These are phyloP conservation scores for Trogon surrucura DNA, from an alignment of 2,113 vertebrate species.

Conservation along the genomic window DNA sequence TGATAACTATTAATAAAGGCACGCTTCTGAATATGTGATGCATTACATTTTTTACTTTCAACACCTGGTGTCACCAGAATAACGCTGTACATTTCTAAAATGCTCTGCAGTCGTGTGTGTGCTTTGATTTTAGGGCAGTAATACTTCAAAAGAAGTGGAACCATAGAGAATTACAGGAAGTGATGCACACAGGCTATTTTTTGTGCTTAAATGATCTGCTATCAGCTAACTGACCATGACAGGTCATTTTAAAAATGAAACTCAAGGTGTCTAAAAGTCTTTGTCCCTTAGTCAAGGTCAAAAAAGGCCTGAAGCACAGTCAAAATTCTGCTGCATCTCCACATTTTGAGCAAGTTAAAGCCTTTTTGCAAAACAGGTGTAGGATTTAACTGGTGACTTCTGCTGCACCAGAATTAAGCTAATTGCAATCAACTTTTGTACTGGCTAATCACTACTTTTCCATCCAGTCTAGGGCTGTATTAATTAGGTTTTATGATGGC, in stretches of 20 bases:
- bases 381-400: not conserved
- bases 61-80: constrained; percentile 73
- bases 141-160: not conserved
- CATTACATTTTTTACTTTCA: constrained; percentile 64
- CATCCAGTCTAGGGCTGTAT: not conserved
- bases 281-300: not conserved
- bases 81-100: not conserved
- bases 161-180: not conserved
- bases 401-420: not conserved
- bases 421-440: not conserved
- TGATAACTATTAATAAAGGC: constrained; percentile 5
- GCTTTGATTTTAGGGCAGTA: not conserved
- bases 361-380: not conserved
- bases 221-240: not conserved
- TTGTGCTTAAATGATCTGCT: not conserved
- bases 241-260: not conserved
- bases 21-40: constrained; percentile 33
- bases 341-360: not conserved
- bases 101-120: not conserved
- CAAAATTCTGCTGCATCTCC: not conserved
- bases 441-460: not conserved
- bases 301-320: not conserved
- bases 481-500: not conserved
- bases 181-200: not conserved
- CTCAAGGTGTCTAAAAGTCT: not conserved